Evolutionary conservation across 2,113 vertebrate genomes (phyloP), one percentile per base, ranked within the genome.

Genomic region (Scomber japonicus): DNA sequence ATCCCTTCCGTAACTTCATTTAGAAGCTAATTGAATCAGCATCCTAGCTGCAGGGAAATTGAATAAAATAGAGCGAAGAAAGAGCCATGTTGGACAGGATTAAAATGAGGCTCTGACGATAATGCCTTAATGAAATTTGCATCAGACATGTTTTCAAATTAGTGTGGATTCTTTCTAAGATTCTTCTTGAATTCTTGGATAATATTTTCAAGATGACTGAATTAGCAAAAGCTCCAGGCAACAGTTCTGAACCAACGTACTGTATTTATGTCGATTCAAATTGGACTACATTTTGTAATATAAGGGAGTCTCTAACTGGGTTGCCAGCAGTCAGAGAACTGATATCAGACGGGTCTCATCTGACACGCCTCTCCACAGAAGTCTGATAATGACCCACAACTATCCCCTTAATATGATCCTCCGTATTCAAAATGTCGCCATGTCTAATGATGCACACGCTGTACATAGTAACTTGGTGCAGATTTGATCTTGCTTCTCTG

Each of bases 11-110:
- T 88, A 90, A 90, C 91, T 89, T 87, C 53, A 91, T 93, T 93
- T 88, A 71, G 80, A 73, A 78, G 73, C 68, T 92, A 93, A 94
- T 91, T 89, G 71, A 93, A 93, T 95, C 82, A 88, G 83, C 57
- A 67, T 65, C 65, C 57, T 88, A 77, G 91, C 91, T 92, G 81
- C 73, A 65, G 78, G 91, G 88, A 86, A 90, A 87, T 15, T 56
- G 76, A 91, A 88, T 77, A 84, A 88, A 91, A 91, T 44, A 78
- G 69, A 55, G 71, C 61, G 78, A 84, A 93, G 76, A 82, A 84
- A 80, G 71, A 83, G 80, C 68, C 24, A 30, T 70, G 77, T 82
- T 84, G 77, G 66, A 83, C 56, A 21, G 68, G 78, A 87, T 80
- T 85, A 73, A 78, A 92, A 80, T 81, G 57, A 86, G 79, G 27